Percentiles rank a stretch among this genome's conserved stretches.
phyloP scores from a whole-genome alignment of 2,113 vertebrate genomes.

The Rhadina sibilatrix region DNA sequence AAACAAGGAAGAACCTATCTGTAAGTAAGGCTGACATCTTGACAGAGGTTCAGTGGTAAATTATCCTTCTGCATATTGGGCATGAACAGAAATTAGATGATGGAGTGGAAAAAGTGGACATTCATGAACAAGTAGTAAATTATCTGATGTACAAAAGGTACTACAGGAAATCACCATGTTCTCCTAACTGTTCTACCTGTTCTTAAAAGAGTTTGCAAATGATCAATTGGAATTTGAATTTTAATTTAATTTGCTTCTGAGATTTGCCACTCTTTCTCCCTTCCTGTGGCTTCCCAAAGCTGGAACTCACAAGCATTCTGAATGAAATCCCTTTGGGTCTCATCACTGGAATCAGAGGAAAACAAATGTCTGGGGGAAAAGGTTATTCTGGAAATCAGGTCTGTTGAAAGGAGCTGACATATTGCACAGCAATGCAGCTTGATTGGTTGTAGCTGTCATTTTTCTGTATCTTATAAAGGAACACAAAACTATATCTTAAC shows the following conservation, averaged over 20 bases:
- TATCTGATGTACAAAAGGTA: neutral
- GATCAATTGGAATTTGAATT: neutral
- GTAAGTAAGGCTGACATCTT: neutral
- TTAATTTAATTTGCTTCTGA: neutral
- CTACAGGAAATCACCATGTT: neutral
- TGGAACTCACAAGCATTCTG: neutral
- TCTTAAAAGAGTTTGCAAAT: neutral
- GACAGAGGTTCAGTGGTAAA: neutral
- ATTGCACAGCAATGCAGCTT: neutral
- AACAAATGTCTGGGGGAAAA: constrained; percentile 52
- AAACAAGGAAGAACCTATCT: neutral
- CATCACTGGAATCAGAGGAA: constrained; percentile 11
- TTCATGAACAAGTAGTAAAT: neutral
- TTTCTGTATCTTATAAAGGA: neutral
- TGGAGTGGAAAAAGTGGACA: neutral
- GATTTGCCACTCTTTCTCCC: neutral
- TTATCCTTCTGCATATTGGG: neutral
- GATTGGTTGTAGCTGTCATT: constrained; percentile 46
- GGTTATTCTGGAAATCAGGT: constrained; percentile 51
- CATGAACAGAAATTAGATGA: neutral
- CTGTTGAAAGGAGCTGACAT: constrained; percentile 49
- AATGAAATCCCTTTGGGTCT: constrained; percentile 23
- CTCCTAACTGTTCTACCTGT: neutral
- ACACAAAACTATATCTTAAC: neutral
- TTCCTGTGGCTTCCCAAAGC: neutral